These are phyloP conservation scores for Timandra comae DNA, from an alignment of 2,888 invertebrate species.

Conservation along the genomic window DNA sequence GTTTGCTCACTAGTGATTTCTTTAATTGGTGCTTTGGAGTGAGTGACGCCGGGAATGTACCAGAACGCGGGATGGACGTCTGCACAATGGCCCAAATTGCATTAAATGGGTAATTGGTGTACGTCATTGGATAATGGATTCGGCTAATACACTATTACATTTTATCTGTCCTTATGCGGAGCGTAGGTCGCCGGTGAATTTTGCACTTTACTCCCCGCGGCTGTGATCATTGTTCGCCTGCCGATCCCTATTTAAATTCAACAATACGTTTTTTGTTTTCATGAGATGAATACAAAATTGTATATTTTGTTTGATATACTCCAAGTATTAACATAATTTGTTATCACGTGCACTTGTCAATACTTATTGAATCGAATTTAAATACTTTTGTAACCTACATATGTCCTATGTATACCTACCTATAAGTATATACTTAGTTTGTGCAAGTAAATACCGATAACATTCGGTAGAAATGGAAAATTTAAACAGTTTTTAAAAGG, in stretches of 20 bases:
- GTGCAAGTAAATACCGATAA: too few species aligned
- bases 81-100: slow-evolving; percentile 72
- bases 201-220: slow-evolving; percentile 60
- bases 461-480: too few species aligned
- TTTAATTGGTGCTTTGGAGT: slow-evolving; percentile 68
- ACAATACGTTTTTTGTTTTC: slow-evolving; percentile 52
- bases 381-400: too few species aligned
- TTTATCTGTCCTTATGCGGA: slow-evolving; percentile 50
- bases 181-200: slow-evolving; percentile 61
- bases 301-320: slow-evolving; percentile 29
- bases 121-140: slow-evolving; percentile 76
- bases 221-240: slow-evolving; percentile 57
- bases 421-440: too few species aligned
- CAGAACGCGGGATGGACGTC: slow-evolving; percentile 56
- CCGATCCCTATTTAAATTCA: slow-evolving; percentile 56
- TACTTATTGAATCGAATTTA: too few species aligned
- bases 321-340: slow-evolving; percentile 12
- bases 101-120: slow-evolving; percentile 75
- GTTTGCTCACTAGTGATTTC: slow-evolving; percentile 60
- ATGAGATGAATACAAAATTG: slow-evolving; percentile 60
- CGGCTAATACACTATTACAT: slow-evolving; percentile 62
- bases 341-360: slow-evolving; percentile 12
- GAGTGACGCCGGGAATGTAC: slow-evolving; percentile 68
- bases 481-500: too few species aligned
- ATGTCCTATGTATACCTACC: too few species aligned